Evolutionary conservation across 2,888 invertebrate species (phyloP), one percentile per base, ranked within the genome.

Genomic region (Folsomia candida): DNA sequence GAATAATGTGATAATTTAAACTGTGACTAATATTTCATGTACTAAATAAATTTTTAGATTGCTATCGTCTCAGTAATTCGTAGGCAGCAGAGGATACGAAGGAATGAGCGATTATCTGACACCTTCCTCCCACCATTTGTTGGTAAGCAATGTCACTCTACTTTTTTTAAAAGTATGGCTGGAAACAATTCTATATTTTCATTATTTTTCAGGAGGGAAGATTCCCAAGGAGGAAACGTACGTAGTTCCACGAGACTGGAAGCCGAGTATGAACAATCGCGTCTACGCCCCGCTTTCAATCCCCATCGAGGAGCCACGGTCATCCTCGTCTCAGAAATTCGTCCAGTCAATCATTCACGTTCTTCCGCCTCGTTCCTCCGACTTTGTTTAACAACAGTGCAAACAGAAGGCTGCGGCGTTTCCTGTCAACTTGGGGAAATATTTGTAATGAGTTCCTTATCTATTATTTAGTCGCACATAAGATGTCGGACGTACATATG

Each of bases 141-240:
- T 20, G 54, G 54, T 54, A 54, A 20, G 54, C n/a, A n/a, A n/a
- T 54, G 6, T 37, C 37, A 4, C 14, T 37, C 37, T 9, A n/a
- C 6, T 54, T 54, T 20, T 54, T 6, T 47, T 9, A 47, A 11
- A 18, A 11, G 47, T 47, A 18, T n/a, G n/a, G n/a, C n/a, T n/a
- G n/a, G n/a, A n/a, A n/a, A n/a, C n/a, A n/a, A n/a, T n/a, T n/a
- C n/a, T n/a, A n/a, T n/a, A 37, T 37, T 37, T 14, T 37, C 14
- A 54, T 54, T 54, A 54, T 54, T 54, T 54, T 54, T 6, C 54
- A 54, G 54, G 54, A 14, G 54, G 54, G 11, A 18, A 54, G n/a
- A 20, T 54, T 54, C 54, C 54, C n/a, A 54, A 54, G 20, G 54
- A 54, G n/a, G 54, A 54, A 20, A 54, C 54, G 6, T 54, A 54